Percentiles rank a stretch among this genome's conserved stretches.
Evolutionary conservation across 2,797 vertebrate genomes (phyloP).

Genomic region (Crax fasciolata): DNA sequence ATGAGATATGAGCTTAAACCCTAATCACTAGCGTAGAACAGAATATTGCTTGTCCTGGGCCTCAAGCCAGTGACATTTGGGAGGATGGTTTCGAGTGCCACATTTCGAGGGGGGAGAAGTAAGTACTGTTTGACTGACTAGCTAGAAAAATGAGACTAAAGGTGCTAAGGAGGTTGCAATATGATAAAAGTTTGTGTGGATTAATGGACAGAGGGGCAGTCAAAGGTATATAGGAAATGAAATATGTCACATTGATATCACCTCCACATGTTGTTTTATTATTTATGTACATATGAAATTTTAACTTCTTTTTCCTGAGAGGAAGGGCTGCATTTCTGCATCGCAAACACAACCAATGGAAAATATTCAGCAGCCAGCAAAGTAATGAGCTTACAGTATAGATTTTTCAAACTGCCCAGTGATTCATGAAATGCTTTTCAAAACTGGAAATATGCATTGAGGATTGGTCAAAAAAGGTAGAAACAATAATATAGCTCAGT

Average conservation of each 20-base stretch:
- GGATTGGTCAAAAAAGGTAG: conserved; percentile 66
- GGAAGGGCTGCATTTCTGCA: conserved; percentile 48
- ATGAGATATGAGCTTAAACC: conserved; percentile 29
- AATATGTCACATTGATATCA: conserved; percentile 23
- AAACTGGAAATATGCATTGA: conserved; percentile 66
- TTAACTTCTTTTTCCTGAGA: conserved; percentile 43
- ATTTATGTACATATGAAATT: conserved; percentile 63
- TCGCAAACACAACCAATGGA: conserved; percentile 30
- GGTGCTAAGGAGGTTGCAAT: neutral
- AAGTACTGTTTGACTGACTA: conserved; percentile 10
- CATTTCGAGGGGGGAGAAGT: neutral
- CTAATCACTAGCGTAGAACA: neutral
- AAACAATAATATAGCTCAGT: conserved; percentile 71
- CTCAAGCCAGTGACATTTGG: conserved; percentile 58
- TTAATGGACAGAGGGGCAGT: conserved; percentile 19
- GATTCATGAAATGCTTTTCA: conserved; percentile 75
- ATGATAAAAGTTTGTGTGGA: neutral
- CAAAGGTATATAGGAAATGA: conserved; percentile 21
- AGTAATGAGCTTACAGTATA: conserved; percentile 68
- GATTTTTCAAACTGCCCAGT: conserved; percentile 76
- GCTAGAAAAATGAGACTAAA: conserved; percentile 24
- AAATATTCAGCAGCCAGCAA: conserved; percentile 54
- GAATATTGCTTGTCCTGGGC: conserved; percentile 50
- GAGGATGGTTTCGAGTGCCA: neutral
- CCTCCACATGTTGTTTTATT: conserved; percentile 21